Evolutionary conservation across 2,888 invertebrate genomes (phyloP).

Genomic region (Dynastes hyllus): DNA sequence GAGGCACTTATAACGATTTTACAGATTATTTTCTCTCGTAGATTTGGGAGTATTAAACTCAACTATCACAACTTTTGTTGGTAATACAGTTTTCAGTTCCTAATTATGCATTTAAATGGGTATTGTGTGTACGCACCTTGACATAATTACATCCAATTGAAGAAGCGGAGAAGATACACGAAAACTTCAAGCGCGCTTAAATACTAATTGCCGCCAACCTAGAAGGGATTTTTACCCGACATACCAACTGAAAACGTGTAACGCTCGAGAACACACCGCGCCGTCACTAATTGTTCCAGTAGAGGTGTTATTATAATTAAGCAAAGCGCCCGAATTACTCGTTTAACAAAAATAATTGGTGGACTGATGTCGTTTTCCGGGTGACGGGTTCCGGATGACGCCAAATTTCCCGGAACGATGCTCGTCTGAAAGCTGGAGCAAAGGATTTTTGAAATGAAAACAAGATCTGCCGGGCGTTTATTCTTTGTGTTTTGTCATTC

Average conservation of each 20-base stretch:
- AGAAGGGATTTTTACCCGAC: constrained; percentile 1
- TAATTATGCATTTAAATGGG: too few relatives aligned
- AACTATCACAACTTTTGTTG: too few relatives aligned
- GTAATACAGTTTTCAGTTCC: too few relatives aligned
- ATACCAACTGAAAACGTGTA: neutral
- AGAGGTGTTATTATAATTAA: constrained; percentile 45
- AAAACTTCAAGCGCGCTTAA: neutral
- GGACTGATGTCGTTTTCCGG: constrained; percentile 34
- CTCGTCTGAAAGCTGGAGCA: neutral
- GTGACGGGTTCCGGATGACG: constrained; percentile 18
- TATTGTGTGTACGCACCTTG: too few relatives aligned
- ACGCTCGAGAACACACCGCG: constrained; percentile 10
- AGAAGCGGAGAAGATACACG: neutral
- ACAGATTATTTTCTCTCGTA: too few relatives aligned
- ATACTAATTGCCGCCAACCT: constrained; percentile 3
- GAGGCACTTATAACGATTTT: too few relatives aligned
- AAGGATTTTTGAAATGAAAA: constrained; percentile 9
- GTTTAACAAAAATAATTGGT: constrained; percentile 35
- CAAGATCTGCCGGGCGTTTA: constrained; percentile 19
- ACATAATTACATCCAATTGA: neutral
- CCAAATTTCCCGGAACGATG: neutral
- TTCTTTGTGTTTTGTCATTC: neutral
- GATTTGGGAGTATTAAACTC: too few relatives aligned
- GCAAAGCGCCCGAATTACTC: constrained; percentile 34
- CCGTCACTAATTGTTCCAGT: constrained; percentile 41